These are phyloP conservation scores for Gymnopithys bicolor DNA, from an alignment of 2,797 vertebrate genomes.

Conservation along the genomic window DNA sequence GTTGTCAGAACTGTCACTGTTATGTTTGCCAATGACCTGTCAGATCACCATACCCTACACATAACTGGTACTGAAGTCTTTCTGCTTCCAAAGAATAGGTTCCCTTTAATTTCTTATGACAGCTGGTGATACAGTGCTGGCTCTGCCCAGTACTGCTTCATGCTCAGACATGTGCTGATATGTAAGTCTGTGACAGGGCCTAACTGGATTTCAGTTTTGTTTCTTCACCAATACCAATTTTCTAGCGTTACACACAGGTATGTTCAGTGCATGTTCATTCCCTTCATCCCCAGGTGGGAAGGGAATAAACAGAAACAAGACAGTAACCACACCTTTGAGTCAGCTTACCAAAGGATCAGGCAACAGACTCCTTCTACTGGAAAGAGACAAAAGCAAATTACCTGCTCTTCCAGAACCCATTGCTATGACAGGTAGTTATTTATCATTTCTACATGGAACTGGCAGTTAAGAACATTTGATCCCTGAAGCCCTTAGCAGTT, in stretches of 20 bases:
- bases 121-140: neutral
- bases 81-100: neutral
- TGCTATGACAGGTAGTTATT: neutral
- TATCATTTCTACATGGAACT: neutral
- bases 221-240: neutral
- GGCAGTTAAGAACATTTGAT: neutral
- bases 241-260: neutral
- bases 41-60: neutral
- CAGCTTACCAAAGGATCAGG: neutral
- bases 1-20: neutral
- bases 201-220: neutral
- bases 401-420: neutral
- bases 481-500: neutral
- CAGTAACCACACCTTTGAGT: neutral
- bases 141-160: neutral
- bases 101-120: neutral
- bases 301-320: neutral
- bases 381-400: neutral
- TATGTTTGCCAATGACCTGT: neutral
- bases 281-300: neutral
- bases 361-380: neutral
- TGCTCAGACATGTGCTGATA: neutral
- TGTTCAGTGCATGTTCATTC: neutral
- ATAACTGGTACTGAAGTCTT: neutral
- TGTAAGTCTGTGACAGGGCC: neutral